These are phyloP conservation scores for Protobothrops mucrosquamatus DNA, from an alignment of 2,113 vertebrate species.

Conservation along the genomic window DNA sequence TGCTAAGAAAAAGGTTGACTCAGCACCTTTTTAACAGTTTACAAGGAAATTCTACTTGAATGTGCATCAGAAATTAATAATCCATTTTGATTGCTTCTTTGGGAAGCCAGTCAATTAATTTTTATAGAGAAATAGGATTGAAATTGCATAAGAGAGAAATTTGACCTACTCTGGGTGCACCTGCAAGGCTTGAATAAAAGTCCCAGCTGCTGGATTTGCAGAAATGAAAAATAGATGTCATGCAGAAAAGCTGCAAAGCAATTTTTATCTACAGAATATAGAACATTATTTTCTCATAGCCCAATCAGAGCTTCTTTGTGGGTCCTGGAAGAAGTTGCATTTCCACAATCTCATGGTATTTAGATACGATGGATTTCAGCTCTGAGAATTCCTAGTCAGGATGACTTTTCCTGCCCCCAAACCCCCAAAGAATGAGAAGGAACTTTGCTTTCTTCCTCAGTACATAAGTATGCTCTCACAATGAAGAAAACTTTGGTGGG, in stretches of 20 bases:
- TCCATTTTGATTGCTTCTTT: not conserved
- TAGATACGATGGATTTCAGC: not conserved
- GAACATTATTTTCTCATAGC: not conserved
- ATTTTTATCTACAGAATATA: not conserved
- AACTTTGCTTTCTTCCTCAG: not conserved
- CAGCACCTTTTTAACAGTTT: not conserved
- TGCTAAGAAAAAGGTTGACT: not conserved
- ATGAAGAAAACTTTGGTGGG: slow-evolving; percentile 1
- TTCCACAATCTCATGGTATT: not conserved
- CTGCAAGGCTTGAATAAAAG: slow-evolving; percentile 56
- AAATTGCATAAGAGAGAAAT: slow-evolving; percentile 2
- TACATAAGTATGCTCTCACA: not conserved
- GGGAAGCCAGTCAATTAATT: not conserved
- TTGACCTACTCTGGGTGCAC: slow-evolving; percentile 41
- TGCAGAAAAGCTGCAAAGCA: slow-evolving; percentile 24
- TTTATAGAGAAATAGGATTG: not conserved
- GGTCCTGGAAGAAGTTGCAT: not conserved
- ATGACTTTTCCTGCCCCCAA: not conserved
- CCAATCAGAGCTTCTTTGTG: not conserved
- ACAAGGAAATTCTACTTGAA: not conserved
- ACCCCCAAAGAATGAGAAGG: not conserved
- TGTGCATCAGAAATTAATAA: not conserved
- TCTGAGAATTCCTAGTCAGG: not conserved
- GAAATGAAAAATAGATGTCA: slow-evolving; percentile 5
- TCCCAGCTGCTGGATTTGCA: slow-evolving; percentile 23